Base-by-base conservation (phyloP, 1,140 invertebrate genomes). In the Venturia canescens region DNA sequence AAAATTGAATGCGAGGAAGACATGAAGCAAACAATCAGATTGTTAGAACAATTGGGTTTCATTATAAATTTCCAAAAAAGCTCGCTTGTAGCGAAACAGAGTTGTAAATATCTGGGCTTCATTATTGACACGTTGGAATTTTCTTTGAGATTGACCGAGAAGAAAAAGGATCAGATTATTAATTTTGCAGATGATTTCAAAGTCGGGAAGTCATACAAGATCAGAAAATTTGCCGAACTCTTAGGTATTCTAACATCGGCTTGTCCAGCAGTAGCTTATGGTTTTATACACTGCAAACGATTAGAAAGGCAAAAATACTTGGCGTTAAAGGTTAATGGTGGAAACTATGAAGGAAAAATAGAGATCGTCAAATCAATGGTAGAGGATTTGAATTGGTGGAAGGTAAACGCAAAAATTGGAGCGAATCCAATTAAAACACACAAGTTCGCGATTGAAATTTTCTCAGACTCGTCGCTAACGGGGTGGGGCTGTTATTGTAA, bases 391-490 rank as follows among this genome's bases (percentile, higher is more conserved):
- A 70, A 70, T 18, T 70, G 67, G 67, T 70, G 67, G 67, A 38
- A 38, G 38, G 21, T 70, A 3, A 70, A 70, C 38, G 67, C 67
- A 1, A 21, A 4, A 15, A n/a, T 70, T 70, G 66, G 66, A 34
- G 38, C 31, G 15, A 70, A 70, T 21, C 67, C 34, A 16, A 70
- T 70, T 21, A 70, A 23, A 38, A 70, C 16, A 4, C 67, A 70
- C 13, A 21, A 34, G 3, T 70, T 23, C n/a, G n/a, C 16, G 16
- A 70, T 29, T 15, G 31, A 70, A 38, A 70, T 38, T 21, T 50
- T 79, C n/a, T 50, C 50, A 21, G 34, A 79, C 13, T 69, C 48
- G 34, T 79, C 66, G 48, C 53, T 67, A 79, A 16, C 72, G 26
- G 44, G 63, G 53, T 67, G 50, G 44, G 66, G 60, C 44, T 50